Evolutionary conservation across 2,888 invertebrate species (phyloP).

Genomic region (Dyspetes luteomarginatus): DNA sequence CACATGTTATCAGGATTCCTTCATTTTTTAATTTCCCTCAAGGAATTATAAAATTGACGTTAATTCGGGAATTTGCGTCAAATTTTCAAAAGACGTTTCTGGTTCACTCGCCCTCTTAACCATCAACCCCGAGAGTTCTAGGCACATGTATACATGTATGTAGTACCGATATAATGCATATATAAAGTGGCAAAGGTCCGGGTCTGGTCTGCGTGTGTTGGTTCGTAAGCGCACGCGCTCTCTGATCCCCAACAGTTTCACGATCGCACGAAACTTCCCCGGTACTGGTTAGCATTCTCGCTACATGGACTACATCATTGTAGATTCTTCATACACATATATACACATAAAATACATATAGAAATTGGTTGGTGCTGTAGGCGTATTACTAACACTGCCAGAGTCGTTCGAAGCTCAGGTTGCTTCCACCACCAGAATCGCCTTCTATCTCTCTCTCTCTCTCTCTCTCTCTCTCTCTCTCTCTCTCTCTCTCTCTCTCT

Average conservation of each 20-base stretch:
- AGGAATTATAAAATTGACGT: conserved; percentile 51
- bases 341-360: too few relatives aligned
- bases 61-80: conserved; percentile 61
- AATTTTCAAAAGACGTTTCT: conserved; percentile 60
- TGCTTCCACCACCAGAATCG: conserved; percentile 25
- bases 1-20: background rate
- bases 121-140: background rate
- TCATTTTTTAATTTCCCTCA: background rate
- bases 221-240: conserved; percentile 59
- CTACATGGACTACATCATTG: conserved; percentile 38
- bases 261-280: conserved; percentile 54
- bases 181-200: conserved; percentile 28
- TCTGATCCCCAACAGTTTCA: conserved; percentile 49
- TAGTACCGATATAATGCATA: conserved; percentile 6
- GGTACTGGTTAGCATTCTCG: conserved; percentile 47
- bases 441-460: background rate
- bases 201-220: conserved; percentile 39
- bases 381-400: conserved; percentile 8
- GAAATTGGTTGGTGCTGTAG: conserved; percentile 32
- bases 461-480: conserved; percentile 36
- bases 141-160: background rate
- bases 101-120: conserved; percentile 21
- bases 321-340: background rate
- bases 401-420: conserved; percentile 33
- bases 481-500: conserved; percentile 1